Base-by-base conservation (phyloP, 2,113 vertebrate genomes). In the Muscicapa adusta region DNA sequence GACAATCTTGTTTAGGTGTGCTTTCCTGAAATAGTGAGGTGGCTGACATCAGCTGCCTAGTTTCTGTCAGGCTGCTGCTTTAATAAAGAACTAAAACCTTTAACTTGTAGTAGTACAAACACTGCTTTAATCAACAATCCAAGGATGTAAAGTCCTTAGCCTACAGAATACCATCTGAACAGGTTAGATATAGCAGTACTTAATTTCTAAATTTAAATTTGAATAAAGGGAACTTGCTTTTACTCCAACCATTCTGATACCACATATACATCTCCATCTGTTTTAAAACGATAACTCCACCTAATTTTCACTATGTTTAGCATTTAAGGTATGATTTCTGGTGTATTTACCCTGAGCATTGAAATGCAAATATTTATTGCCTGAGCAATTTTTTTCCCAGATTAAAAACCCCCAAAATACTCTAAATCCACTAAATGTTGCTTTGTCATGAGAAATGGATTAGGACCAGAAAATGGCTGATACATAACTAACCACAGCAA, bases 21-120 rank as follows among this genome's bases (percentile, higher is more conserved):
- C 0, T 0, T 28, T 73, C 24, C 43, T n/a, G 12, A 17, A 29
- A 45, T 1, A 34, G 31, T 0, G 8, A 36, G 16, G 33, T 47
- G 53, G 43, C 34, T 56, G 67, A 67, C 23, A 62, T 4, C 43
- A 47, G 47, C 42, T 53, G 23, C 26, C 47, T 4, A 1, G 38
- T 61, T 53, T 14, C 26, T n/a, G 28, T 19, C 38, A 58, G 60
- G 23, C 14, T 51, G 56, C 38, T 56, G 43, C 26, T 81, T 87
- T 47, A 36, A 57, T 34, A 17, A 56, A 57, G 50, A 80, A 36
- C 56, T 54, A 58, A 67, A 80, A 28, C 1, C 14, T 48, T 53
- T 33, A 80, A 23, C 14, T 53, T 0, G 0, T 4, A 57, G 68
- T 14, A 50, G 33, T 8, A 54, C 33, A 51, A 79, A 65, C 11